Evolutionary conservation across 2,113 vertebrate species (phyloP).

Genomic region (Hiodon alosoides): DNA sequence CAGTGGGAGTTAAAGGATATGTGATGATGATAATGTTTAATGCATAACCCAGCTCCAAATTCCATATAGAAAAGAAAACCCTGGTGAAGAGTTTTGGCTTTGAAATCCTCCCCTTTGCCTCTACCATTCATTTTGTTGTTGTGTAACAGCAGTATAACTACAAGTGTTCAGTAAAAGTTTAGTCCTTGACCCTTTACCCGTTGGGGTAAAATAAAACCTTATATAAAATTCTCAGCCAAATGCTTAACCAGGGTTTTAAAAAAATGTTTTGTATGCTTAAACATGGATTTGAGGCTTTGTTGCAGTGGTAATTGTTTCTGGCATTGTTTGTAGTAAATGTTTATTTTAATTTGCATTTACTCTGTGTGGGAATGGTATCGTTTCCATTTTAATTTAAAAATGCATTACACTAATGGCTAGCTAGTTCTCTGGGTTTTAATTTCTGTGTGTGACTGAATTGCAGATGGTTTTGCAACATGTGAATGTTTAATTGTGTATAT

Average conservation of each 20-base stretch:
- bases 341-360: background rate
- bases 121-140: too few species aligned
- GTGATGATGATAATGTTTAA: too few species aligned
- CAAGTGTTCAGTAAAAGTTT: background rate
- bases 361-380: background rate
- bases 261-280: too few species aligned
- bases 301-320: background rate
- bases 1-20: too few species aligned
- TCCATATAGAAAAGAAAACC: too few species aligned
- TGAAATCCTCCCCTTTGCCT: too few species aligned
- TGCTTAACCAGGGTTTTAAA: background rate
- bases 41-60: too few species aligned
- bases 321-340: conserved; percentile 1
- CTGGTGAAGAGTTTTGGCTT: too few species aligned
- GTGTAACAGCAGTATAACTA: too few species aligned
- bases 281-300: background rate
- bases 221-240: background rate
- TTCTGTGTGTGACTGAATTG: background rate
- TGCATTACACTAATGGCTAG: background rate
- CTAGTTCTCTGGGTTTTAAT: background rate
- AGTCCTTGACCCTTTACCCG: background rate
- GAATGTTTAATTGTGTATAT: background rate
- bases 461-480: background rate
- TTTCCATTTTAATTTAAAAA: background rate
- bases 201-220: background rate